Conservation (phyloP, 2,113 vertebrate genomes). For the Heterochromis multidens region DNA sequence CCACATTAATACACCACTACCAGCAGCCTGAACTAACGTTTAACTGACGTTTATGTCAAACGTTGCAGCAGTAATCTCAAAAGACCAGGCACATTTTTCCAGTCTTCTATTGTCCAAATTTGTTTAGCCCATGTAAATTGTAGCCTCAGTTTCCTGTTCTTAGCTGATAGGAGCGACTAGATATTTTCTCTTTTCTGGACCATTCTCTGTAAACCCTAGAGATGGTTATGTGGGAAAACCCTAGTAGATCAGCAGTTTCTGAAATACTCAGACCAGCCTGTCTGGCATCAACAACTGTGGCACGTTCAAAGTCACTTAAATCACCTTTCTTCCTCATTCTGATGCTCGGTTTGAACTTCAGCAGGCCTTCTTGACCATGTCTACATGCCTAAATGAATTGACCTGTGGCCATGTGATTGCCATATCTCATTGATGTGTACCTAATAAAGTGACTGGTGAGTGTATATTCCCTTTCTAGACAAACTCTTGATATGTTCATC, state of each 20-base stretch:
- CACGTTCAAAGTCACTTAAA: not conserved
- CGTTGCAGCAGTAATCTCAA: not conserved
- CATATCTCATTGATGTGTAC: not conserved
- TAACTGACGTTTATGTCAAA: not conserved
- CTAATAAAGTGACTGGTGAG: not conserved
- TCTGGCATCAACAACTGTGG: not conserved
- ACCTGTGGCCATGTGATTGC: not conserved
- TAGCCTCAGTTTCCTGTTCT: not conserved
- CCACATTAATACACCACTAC: not conserved
- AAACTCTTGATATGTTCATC: constrained; percentile 34
- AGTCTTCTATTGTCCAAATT: not conserved
- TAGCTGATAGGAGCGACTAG: not conserved
- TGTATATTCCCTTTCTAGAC: not conserved
- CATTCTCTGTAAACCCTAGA: not conserved
- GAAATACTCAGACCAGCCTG: not conserved
- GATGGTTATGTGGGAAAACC: not conserved
- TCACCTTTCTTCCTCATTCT: too few species aligned
- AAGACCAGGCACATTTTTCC: not conserved
- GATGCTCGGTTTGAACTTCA: too few species aligned
- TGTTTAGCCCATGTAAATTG: not conserved
- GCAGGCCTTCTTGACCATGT: too few species aligned
- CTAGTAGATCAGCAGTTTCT: not conserved
- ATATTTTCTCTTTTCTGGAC: not conserved
- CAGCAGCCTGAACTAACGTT: not conserved
- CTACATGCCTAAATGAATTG: not conserved